Base-by-base conservation (phyloP, 92 coral and sea anemone genomes). In the Montipora capitata region DNA sequence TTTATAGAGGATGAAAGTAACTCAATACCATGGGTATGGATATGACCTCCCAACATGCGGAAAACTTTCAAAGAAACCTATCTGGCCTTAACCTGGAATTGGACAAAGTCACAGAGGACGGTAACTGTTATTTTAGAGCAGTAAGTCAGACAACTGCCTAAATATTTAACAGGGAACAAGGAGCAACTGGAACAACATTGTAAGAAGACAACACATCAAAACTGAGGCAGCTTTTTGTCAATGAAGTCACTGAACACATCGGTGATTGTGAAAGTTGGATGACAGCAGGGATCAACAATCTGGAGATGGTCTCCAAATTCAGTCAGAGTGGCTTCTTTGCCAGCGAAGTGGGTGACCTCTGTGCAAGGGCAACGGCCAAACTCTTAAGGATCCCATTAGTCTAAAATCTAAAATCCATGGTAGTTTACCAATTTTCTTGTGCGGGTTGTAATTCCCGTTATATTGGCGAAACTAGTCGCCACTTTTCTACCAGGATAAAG, bases 251-350 rank as follows among this genome's bases (percentile, higher is more conserved):
- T 38, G 80, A 68, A 61, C 92, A 94, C 63, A 79, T 89, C 18
- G 89, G 84, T 13, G 68, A 87, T 4, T 94, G 89, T 65, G 88
- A 81, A 69, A 86, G 86, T 94, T 95, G 97, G n/a, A n/a, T n/a
- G n/a, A n/a, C n/a, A n/a, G n/a, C n/a, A n/a, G n/a, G n/a, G n/a
- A n/a, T n/a, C n/a, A n/a, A n/a, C n/a, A n/a, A n/a, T n/a, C n/a
- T n/a, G n/a, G n/a, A n/a, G n/a, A n/a, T n/a, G n/a, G n/a, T n/a
- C n/a, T n/a, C n/a, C n/a, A n/a, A n/a, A n/a, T n/a, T n/a, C n/a
- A n/a, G n/a, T n/a, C n/a, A n/a, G n/a, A n/a, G n/a, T n/a, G n/a
- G n/a, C n/a, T n/a, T n/a, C n/a, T n/a, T n/a, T n/a, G n/a, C n/a
- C n/a, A n/a, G n/a, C n/a, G n/a, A n/a, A n/a, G n/a, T n/a, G n/a